A percentile compares a stretch with the other conserved stretches of the same genome.
phyloP scores from a whole-genome alignment of 2,888 invertebrate species.

The Drosophila quinaria region DNA sequence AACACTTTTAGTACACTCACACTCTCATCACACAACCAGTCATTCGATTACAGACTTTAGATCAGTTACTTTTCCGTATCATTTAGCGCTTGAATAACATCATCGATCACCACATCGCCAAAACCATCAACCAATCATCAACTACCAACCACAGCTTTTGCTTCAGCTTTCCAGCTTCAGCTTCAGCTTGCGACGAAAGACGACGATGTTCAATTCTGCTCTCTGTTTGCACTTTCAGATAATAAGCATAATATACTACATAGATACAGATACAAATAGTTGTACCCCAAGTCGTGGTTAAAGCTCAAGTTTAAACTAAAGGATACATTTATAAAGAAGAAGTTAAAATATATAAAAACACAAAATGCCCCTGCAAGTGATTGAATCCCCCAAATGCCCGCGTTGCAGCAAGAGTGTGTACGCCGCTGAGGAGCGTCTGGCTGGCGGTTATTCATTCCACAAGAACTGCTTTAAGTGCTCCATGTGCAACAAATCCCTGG shows the following conservation, averaged over 20 bases:
- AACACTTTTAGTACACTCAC: not conserved
- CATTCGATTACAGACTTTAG: conserved; percentile 30
- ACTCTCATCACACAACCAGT: not conserved
- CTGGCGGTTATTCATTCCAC: conserved; percentile 76
- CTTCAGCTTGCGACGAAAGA: conserved; percentile 12
- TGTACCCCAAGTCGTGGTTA: conserved; percentile 43
- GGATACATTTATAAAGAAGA: conserved; percentile 11
- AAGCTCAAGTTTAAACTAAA: conserved; percentile 31
- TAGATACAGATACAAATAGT: conserved; percentile 55
- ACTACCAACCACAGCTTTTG: conserved; percentile 39
- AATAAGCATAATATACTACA: conserved; percentile 69
- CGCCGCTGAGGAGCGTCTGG: conserved; percentile 73
- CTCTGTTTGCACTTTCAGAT: conserved; percentile 72
- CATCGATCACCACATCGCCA: conserved; percentile 16
- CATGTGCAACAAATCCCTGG: conserved; percentile 77
- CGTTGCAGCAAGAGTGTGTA: conserved; percentile 74
- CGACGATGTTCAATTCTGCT: conserved; percentile 56
- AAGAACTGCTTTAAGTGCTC: conserved; percentile 79
- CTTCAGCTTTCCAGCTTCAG: conserved; percentile 25
- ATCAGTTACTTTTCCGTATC: conserved; percentile 40
- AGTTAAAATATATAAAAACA: not conserved
- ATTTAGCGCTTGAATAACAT: conserved; percentile 47
- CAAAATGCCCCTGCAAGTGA: conserved; percentile 73
- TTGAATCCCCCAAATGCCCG: conserved; percentile 75
- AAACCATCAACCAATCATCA: not conserved